phyloP scores from a whole-genome alignment of 2,888 invertebrate genomes.

The Coremacera marginata region DNA sequence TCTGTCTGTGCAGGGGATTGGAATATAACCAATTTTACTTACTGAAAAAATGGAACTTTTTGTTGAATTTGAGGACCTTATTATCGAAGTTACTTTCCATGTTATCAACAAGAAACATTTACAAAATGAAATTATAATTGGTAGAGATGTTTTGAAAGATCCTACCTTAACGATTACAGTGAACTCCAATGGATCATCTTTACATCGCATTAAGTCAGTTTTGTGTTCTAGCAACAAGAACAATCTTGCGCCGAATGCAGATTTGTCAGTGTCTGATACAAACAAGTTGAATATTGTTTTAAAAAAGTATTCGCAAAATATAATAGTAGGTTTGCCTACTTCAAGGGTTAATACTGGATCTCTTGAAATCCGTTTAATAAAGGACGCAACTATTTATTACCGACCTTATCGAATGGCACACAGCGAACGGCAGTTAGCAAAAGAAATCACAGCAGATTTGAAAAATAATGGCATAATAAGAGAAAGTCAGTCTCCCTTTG shows the following conservation, averaged over 20 bases:
- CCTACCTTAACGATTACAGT: slow-evolving; percentile 23
- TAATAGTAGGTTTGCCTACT: slow-evolving; percentile 21
- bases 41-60: background rate
- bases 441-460: slow-evolving; percentile 36
- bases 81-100: slow-evolving; percentile 12
- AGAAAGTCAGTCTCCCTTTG: slow-evolving; percentile 40
- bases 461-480: slow-evolving; percentile 37
- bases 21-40: slow-evolving; percentile 21
- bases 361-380: slow-evolving; percentile 27
- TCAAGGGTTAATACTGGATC: too few relatives aligned
- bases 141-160: slow-evolving; percentile 18
- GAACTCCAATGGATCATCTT: slow-evolving; percentile 16
- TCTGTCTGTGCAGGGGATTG: slow-evolving; percentile 7
- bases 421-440: slow-evolving; percentile 39
- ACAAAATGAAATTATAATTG: background rate
- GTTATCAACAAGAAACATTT: background rate
- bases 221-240: background rate
- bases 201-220: slow-evolving; percentile 32
- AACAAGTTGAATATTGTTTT: slow-evolving; percentile 27
- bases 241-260: background rate
- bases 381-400: slow-evolving; percentile 26
- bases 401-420: slow-evolving; percentile 35
- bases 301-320: slow-evolving; percentile 36
- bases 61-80: slow-evolving; percentile 26
- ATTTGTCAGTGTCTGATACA: background rate